A percentile compares a stretch with the other conserved stretches of the same genome.
phyloP scores from a whole-genome alignment of 1,140 invertebrate species.

The Musca domestica region DNA sequence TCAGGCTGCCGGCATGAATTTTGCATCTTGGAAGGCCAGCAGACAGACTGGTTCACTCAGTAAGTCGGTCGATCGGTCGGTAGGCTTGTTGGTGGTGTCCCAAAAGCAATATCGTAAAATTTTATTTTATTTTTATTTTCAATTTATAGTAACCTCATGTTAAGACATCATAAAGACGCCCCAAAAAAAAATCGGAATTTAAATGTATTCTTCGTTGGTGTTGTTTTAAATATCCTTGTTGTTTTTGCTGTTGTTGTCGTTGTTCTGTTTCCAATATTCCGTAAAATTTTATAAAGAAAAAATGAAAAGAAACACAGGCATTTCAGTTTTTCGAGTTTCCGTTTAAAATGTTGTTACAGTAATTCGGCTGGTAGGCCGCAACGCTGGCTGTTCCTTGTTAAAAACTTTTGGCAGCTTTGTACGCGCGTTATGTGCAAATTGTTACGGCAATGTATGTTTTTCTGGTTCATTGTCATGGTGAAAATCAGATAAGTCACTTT shows the following conservation, averaged over 20 bases:
- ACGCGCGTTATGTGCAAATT: not conserved
- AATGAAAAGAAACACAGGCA: too few species aligned
- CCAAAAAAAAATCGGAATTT: not conserved
- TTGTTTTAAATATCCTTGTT: not conserved
- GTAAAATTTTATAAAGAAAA: not conserved
- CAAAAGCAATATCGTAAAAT: slow-evolving; percentile 17
- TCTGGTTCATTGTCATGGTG: not conserved
- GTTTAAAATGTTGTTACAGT: too few species aligned
- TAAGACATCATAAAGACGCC: slow-evolving; percentile 20
- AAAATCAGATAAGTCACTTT: slow-evolving; percentile 18
- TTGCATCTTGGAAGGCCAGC: not conserved
- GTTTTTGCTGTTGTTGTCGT: not conserved
- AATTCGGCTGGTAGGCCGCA: too few species aligned
- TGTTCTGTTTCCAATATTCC: not conserved
- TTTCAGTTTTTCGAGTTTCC: too few species aligned
- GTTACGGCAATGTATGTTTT: not conserved
- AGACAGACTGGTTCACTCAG: not conserved
- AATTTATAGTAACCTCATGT: slow-evolving; percentile 15
- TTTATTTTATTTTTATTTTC: slow-evolving; percentile 22
- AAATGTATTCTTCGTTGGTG: not conserved
- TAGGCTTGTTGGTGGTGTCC: not conserved
- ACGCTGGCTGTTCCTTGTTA: not conserved
- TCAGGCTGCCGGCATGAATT: not conserved
- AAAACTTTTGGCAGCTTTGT: not conserved
- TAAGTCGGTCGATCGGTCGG: too few species aligned